phyloP scores from a whole-genome alignment of 2,113 vertebrate species.

The Grammomys surdaster region DNA sequence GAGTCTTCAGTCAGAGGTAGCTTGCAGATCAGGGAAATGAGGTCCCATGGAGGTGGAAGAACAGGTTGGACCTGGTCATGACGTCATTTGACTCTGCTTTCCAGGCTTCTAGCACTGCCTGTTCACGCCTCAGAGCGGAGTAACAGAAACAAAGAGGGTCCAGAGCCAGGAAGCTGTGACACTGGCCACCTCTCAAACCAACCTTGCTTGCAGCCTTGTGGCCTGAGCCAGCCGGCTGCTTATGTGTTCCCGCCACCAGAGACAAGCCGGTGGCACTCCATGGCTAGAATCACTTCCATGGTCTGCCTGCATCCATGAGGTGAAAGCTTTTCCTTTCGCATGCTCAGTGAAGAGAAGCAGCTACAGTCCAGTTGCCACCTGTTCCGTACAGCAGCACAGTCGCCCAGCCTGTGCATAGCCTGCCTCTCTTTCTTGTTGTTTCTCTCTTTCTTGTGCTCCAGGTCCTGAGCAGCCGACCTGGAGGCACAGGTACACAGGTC shows the following conservation, averaged over 20 bases:
- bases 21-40: slow-evolving; percentile 1
- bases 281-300: background rate
- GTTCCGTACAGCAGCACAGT: slow-evolving; percentile 49
- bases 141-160: background rate
- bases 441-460: slow-evolving; percentile 18
- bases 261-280: background rate
- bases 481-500: background rate
- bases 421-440: slow-evolving; percentile 14
- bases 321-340: slow-evolving; percentile 46
- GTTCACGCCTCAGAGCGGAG: background rate
- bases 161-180: rapidly evolving
- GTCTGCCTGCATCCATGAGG: background rate
- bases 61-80: slow-evolving; percentile 8
- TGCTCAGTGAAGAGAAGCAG: background rate
- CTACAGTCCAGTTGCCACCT: background rate
- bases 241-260: background rate
- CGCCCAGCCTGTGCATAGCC: background rate
- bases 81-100: background rate
- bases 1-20: background rate
- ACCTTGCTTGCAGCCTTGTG: background rate
- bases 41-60: background rate
- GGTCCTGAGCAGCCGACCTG: background rate
- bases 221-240: background rate
- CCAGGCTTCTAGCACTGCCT: background rate
- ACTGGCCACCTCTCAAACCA: background rate